These are phyloP conservation scores for Ataeniobius toweri DNA, from an alignment of 2,797 vertebrate genomes.

Conservation along the genomic window DNA sequence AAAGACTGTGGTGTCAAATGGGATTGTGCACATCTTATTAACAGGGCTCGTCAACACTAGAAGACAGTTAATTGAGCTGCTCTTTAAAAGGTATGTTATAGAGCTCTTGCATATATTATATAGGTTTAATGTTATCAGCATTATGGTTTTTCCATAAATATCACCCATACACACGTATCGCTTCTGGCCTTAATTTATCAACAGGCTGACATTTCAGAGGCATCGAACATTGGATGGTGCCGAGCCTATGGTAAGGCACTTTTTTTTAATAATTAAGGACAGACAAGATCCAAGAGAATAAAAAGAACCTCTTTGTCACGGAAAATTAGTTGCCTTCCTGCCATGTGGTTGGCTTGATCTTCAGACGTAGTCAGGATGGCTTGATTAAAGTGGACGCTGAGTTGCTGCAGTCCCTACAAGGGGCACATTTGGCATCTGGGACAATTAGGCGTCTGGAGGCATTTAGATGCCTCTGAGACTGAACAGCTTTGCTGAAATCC, in stretches of 20 bases:
- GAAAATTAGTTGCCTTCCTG: constrained; percentile 82
- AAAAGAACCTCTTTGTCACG: constrained; percentile 85
- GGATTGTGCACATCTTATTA: constrained; percentile 63
- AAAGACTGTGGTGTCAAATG: constrained; percentile 52
- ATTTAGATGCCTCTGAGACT: background rate
- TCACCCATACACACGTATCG: constrained; percentile 43
- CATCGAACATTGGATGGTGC: constrained; percentile 82
- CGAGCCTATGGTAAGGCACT: constrained; percentile 75
- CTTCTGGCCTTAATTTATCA: constrained; percentile 86
- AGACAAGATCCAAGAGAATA: constrained; percentile 81
- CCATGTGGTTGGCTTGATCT: constrained; percentile 71
- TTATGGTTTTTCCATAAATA: constrained; percentile 77
- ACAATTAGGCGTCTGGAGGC: background rate
- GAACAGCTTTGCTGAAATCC: background rate
- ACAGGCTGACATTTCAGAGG: constrained; percentile 86
- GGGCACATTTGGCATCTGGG: constrained; percentile 1
- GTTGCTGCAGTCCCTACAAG: constrained; percentile 14
- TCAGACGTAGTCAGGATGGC: constrained; percentile 23
- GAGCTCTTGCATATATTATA: background rate
- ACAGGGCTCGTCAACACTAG: constrained; percentile 54
- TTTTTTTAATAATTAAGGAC: constrained; percentile 92
- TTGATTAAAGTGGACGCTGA: constrained; percentile 45
- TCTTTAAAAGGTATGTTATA: constrained; percentile 72
- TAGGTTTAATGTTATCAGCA: constrained; percentile 78
- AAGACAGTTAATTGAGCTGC: constrained; percentile 59